Percentiles rank a stretch among this genome's conserved stretches.
Evolutionary conservation across 1,140 invertebrate species (phyloP).

Genomic region (Diorhabda carinulata): DNA sequence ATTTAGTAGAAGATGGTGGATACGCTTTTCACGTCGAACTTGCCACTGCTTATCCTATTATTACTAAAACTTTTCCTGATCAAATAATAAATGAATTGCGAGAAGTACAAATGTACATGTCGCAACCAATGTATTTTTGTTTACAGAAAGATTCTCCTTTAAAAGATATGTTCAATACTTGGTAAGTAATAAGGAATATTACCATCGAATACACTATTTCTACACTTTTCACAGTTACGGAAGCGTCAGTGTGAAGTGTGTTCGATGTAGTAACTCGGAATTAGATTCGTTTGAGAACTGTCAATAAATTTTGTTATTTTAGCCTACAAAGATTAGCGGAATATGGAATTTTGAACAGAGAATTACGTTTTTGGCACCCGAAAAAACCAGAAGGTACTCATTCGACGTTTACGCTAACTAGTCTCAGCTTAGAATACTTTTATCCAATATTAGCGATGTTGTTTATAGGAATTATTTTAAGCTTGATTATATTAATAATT

Average conservation of each 20-base stretch:
- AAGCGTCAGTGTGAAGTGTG: no score
- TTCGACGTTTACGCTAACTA: conserved; percentile 18
- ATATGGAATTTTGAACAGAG: conserved; percentile 27
- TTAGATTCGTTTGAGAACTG: background rate
- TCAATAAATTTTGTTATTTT: conserved; percentile 1
- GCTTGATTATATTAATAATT: conserved; percentile 26
- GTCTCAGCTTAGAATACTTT: conserved; percentile 31
- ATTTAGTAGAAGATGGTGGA: conserved; percentile 31
- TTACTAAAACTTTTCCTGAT: conserved; percentile 32
- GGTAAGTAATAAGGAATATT: conserved; percentile 25
- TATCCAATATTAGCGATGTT: conserved; percentile 33
- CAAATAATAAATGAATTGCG: conserved; percentile 39
- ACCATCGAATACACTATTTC: background rate
- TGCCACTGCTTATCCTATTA: conserved; percentile 37
- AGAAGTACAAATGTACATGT: conserved; percentile 37
- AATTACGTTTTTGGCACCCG: conserved; percentile 30
- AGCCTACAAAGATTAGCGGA: conserved; percentile 31
- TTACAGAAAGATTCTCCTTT: conserved; percentile 38
- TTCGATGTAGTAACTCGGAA: background rate
- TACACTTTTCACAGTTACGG: background rate
- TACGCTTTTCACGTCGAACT: conserved; percentile 41
- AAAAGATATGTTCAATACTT: conserved; percentile 36
- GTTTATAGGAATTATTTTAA: conserved; percentile 27
- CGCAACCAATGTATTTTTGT: conserved; percentile 30
- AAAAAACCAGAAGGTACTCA: conserved; percentile 31